Evolutionary conservation across 1,140 invertebrate genomes (phyloP).

Genomic region (Aphaenogaster floridana): DNA sequence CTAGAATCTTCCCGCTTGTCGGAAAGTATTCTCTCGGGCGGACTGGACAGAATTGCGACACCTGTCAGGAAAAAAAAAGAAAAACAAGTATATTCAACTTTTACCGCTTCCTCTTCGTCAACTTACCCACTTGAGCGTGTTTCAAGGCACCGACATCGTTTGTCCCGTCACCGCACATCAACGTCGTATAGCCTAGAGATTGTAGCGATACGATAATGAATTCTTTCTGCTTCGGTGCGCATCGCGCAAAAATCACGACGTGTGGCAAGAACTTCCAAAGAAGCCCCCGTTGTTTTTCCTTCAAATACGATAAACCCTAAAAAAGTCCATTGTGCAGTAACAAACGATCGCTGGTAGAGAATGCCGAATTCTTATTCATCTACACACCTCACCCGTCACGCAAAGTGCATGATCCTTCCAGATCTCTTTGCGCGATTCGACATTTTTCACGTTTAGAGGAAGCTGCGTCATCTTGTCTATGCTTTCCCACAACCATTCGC

Average conservation of each 20-base stretch:
- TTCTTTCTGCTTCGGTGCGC: slow-evolving; percentile 99
- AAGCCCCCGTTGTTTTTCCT: slow-evolving; percentile 89
- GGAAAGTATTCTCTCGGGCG: slow-evolving; percentile 89
- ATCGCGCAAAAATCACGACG: slow-evolving; percentile 96
- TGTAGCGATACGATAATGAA: slow-evolving; percentile 97
- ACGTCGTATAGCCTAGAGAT: slow-evolving; percentile 94
- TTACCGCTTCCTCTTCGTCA: slow-evolving; percentile 23
- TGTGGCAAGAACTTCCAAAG: slow-evolving; percentile 93
- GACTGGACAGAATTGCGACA: slow-evolving; percentile 96
- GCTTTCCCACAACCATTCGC: slow-evolving; percentile 93
- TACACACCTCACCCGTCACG: slow-evolving; percentile 94
- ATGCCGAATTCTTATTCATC: neutral
- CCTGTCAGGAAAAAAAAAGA: slow-evolving; percentile 85
- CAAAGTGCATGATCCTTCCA: slow-evolving; percentile 95
- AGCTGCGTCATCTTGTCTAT: slow-evolving; percentile 91
- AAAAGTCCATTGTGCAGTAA: slow-evolving; percentile 66
- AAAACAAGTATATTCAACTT: slow-evolving; percentile 56
- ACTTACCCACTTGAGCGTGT: slow-evolving; percentile 97
- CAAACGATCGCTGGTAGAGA: neutral
- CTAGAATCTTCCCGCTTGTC: slow-evolving; percentile 80
- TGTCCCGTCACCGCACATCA: slow-evolving; percentile 99
- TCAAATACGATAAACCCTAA: slow-evolving; percentile 92
- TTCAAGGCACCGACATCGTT: slow-evolving; percentile 99
- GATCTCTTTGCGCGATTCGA: slow-evolving; percentile 87
- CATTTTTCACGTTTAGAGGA: slow-evolving; percentile 87